phyloP scores from a whole-genome alignment of 2,113 vertebrate species.

The Syrrhaptes paradoxus region DNA sequence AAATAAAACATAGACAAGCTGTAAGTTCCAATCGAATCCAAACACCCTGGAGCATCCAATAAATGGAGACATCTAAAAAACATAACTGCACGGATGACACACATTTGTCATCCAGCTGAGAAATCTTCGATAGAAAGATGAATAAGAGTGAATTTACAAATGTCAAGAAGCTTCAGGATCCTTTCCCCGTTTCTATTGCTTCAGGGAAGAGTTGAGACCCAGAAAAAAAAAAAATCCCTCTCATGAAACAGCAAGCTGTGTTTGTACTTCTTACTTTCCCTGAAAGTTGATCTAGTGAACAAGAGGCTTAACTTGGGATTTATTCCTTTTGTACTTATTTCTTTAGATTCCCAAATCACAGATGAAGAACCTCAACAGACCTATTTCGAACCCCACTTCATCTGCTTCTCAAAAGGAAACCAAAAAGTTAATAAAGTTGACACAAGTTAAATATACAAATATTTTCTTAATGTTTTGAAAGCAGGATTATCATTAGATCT shows the following conservation, averaged over 20 bases:
- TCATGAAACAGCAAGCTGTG: background rate
- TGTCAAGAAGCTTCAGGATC: slow-evolving; percentile 38
- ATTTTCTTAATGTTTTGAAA: background rate
- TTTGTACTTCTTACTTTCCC: background rate
- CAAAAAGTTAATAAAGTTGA: background rate
- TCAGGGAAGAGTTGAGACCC: slow-evolving; percentile 12
- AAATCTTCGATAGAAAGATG: slow-evolving; percentile 45
- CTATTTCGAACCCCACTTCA: background rate
- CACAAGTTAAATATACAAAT: background rate
- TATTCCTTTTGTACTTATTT: background rate
- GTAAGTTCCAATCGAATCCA: slow-evolving; percentile 72
- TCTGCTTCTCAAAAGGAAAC: background rate
- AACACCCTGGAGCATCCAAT: slow-evolving; percentile 68
- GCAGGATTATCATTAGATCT: background rate
- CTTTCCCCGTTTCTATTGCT: slow-evolving; percentile 28
- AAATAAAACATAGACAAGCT: slow-evolving; percentile 78
- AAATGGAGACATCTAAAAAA: slow-evolving; percentile 55
- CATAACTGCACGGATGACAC: slow-evolving; percentile 43
- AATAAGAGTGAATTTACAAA: slow-evolving; percentile 43
- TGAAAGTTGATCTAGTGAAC: background rate
- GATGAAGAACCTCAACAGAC: background rate
- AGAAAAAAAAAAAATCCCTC: background rate
- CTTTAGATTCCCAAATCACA: background rate
- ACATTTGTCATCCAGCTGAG: slow-evolving; percentile 65
- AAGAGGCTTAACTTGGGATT: background rate